Percentiles rank a stretch among this genome's conserved stretches.
phyloP scores from a whole-genome alignment of 2,113 vertebrate species.

The Heptranchias perlo region DNA sequence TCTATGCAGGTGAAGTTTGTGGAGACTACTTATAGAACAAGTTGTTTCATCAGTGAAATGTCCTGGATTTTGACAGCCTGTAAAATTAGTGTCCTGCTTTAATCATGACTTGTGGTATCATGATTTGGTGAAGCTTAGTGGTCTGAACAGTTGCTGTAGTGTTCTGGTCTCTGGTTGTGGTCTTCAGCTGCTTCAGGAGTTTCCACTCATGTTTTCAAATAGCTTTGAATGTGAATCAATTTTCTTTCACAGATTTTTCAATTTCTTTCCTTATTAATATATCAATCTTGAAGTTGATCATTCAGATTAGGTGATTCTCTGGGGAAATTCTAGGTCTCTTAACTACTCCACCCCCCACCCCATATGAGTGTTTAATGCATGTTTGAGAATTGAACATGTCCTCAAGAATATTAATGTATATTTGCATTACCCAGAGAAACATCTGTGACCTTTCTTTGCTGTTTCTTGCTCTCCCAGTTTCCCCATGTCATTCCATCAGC shows the following conservation, averaged over 20 bases:
- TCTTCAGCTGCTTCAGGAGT: background rate
- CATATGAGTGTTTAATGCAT: background rate
- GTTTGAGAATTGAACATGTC: background rate
- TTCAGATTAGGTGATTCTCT: background rate
- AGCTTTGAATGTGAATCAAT: background rate
- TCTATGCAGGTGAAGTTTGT: background rate
- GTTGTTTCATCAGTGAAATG: background rate
- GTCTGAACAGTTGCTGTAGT: background rate
- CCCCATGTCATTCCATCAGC: background rate
- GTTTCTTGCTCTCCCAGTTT: background rate
- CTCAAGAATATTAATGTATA: background rate
- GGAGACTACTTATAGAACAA: background rate
- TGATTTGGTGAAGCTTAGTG: background rate
- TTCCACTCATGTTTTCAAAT: background rate
- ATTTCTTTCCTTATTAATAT: conserved; percentile 18
- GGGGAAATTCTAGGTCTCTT: background rate
- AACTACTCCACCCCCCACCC: background rate
- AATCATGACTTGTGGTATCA: background rate
- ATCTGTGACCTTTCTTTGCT: background rate
- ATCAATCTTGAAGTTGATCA: background rate
- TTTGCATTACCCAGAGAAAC: background rate
- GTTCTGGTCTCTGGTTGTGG: background rate
- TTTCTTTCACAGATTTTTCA: background rate
- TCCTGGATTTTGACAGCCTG: conserved; percentile 16
- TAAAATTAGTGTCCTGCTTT: background rate